Conservation (phyloP, 2,797 vertebrate genomes). For the Chaetodon trifasciatus region DNA sequence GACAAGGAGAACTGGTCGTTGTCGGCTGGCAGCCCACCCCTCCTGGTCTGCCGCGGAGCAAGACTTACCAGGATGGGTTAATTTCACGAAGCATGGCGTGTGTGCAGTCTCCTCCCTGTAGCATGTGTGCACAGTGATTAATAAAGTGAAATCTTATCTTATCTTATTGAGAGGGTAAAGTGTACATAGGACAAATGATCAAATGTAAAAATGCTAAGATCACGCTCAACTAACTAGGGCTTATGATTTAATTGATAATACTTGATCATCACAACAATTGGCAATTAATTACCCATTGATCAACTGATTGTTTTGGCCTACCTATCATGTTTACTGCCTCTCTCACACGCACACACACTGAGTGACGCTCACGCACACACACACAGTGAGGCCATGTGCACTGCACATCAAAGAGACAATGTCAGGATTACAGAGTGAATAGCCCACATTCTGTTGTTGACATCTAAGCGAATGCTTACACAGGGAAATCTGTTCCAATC, state of each 20-base stretch:
- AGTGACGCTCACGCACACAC: constrained; percentile 7
- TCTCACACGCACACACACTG: not conserved
- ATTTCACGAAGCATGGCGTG: too few species aligned
- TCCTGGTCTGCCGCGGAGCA: too few species aligned
- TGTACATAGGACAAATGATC: not conserved
- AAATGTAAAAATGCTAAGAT: not conserved
- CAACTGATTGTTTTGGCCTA: not conserved
- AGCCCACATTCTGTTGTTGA: constrained; percentile 58
- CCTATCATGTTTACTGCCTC: not conserved
- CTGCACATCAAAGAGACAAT: constrained; percentile 59
- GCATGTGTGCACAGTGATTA: too few species aligned
- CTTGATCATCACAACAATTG: not conserved
- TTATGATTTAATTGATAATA: not conserved
- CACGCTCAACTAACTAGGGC: too few species aligned
- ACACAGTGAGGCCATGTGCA: constrained; percentile 14
- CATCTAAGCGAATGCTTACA: constrained; percentile 63
- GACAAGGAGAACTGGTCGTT: too few species aligned
- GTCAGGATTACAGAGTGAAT: constrained; percentile 64
- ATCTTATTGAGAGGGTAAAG: not conserved
- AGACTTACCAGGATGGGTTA: too few species aligned
- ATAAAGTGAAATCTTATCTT: too few species aligned
- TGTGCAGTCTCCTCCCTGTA: too few species aligned
- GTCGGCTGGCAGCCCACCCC: too few species aligned
- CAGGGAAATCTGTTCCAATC: constrained; percentile 59
- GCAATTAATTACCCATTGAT: not conserved